Evolutionary conservation across 2,888 invertebrate genomes (phyloP).

Genomic region (Amblyjoppa fuscipennis): DNA sequence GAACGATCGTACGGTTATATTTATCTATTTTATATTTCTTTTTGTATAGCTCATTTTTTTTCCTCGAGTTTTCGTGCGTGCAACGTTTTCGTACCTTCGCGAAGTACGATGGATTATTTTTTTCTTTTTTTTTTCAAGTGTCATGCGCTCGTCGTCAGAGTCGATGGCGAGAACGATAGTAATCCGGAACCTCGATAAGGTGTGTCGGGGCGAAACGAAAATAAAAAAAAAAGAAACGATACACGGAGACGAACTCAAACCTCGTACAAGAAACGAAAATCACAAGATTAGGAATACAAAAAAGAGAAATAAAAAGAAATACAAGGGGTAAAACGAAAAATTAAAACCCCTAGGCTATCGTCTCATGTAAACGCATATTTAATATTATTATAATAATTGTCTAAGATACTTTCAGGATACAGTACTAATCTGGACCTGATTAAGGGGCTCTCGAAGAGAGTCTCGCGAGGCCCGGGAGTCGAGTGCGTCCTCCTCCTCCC

Average conservation of each 20-base stretch:
- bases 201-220: constrained; percentile 33
- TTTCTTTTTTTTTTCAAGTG: not conserved
- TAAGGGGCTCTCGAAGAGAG: constrained; percentile 78
- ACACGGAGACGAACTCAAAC: constrained; percentile 76
- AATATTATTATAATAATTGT: constrained; percentile 79
- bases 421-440: constrained; percentile 81
- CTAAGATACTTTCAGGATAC: constrained; percentile 81
- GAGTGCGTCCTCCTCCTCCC: constrained; percentile 12
- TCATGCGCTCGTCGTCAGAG: constrained; percentile 14
- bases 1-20: constrained; percentile 43
- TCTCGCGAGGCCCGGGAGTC: constrained; percentile 39
- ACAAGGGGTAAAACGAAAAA: constrained; percentile 41
- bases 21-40: constrained; percentile 43
- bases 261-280: constrained; percentile 68
- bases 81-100: constrained; percentile 1
- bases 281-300: constrained; percentile 40
- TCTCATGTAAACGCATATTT: constrained; percentile 81
- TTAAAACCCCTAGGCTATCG: constrained; percentile 73
- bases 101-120: not conserved
- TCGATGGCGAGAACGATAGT: not conserved
- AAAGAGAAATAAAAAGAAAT: constrained; percentile 43
- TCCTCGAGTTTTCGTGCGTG: constrained; percentile 20
- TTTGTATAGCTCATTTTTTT: constrained; percentile 29
- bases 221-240: constrained; percentile 20
- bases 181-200: constrained; percentile 33